Conservation (phyloP, 2,888 invertebrate genomes). For the Formica aserva region DNA sequence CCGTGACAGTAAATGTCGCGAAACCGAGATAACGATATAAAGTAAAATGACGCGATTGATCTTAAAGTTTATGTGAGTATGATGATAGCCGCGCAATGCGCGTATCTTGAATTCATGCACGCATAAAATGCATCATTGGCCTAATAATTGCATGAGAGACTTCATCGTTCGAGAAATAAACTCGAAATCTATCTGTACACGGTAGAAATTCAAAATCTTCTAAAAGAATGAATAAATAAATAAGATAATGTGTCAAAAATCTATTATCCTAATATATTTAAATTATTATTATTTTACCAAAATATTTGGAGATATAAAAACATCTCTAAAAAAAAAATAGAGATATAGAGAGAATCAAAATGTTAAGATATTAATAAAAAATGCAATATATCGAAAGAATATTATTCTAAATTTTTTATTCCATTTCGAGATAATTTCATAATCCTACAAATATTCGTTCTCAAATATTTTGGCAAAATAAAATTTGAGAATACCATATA, state of each 20-base stretch:
- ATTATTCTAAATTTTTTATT: neutral
- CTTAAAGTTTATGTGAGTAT: neutral
- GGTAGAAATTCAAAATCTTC: neutral
- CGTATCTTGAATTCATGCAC: neutral
- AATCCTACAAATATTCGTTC: neutral
- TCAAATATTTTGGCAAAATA: neutral
- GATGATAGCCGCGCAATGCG: neutral
- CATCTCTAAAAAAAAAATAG: neutral
- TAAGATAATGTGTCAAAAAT: neutral
- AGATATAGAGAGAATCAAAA: neutral
- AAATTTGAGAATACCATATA: neutral
- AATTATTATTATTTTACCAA: neutral
- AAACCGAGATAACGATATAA: constrained; percentile 18
- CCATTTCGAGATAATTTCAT: neutral
- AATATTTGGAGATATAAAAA: neutral
- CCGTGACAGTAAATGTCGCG: neutral
- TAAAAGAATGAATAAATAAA: neutral
- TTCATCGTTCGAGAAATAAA: neutral
- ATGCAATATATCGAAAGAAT: neutral
- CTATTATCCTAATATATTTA: neutral
- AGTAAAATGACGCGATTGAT: neutral
- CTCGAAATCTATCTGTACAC: neutral
- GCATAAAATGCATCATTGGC: constrained; percentile 1
- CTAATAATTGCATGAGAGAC: neutral
- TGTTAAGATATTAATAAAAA: neutral